A percentile compares a stretch with the other conserved stretches of the same genome.
Evolutionary conservation across 2,113 vertebrate genomes (phyloP).

Genomic region (Trachemys scripta): DNA sequence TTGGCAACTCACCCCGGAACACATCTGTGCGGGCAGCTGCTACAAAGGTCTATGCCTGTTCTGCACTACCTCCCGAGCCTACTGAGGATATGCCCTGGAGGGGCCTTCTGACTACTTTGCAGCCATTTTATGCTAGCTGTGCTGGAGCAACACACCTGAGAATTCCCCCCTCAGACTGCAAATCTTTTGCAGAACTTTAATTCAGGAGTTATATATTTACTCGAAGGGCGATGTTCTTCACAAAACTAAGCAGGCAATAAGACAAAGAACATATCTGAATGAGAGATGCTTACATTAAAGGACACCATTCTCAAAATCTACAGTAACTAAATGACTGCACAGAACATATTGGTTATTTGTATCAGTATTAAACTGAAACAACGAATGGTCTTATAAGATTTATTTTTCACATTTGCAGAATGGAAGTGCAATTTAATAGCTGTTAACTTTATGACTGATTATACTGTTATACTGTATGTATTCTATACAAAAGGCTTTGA

Average conservation of each 20-base stretch:
- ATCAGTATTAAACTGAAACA: neutral
- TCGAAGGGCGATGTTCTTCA: neutral
- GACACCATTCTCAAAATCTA: neutral
- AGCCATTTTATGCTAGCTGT: neutral
- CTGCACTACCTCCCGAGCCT: neutral
- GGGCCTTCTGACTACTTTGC: neutral
- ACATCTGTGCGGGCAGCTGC: neutral
- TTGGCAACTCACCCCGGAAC: neutral
- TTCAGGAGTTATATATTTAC: neutral
- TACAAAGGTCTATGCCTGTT: neutral
- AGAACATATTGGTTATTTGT: neutral
- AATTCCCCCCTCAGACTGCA: neutral
- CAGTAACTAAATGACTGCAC: neutral
- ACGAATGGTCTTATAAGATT: neutral
- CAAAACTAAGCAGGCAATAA: neutral
- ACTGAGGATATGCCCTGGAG: neutral
- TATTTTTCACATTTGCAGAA: neutral
- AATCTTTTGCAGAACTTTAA: rapidly evolving
- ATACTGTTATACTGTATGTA: neutral
- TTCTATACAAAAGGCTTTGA: neutral
- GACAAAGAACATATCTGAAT: neutral
- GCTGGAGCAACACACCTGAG: neutral
- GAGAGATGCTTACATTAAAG: neutral
- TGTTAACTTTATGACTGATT: neutral
- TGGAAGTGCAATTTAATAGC: neutral